These are phyloP conservation scores for Thyatira batis DNA, from an alignment of 2,888 invertebrate genomes.

Conservation along the genomic window DNA sequence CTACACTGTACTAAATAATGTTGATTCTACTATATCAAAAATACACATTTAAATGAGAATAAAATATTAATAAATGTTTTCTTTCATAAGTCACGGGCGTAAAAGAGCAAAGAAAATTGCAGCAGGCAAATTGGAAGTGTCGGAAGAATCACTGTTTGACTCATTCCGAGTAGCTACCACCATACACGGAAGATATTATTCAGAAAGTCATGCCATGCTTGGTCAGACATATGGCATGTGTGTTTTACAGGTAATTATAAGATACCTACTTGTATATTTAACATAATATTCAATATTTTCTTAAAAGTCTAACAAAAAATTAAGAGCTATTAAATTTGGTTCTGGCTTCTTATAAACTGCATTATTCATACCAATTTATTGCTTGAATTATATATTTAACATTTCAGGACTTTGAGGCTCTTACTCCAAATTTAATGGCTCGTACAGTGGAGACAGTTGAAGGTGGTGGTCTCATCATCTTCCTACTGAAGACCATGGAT, in stretches of 20 bases:
- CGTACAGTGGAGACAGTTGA: slow-evolving; percentile 99
- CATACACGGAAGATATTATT: slow-evolving; percentile 98
- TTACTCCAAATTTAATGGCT: slow-evolving; percentile 98
- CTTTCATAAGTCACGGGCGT: slow-evolving; percentile 88
- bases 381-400: slow-evolving; percentile 1
- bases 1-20: no score
- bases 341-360: no score
- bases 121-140: slow-evolving; percentile 92
- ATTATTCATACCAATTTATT: no score
- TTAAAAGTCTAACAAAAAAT: no score
- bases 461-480: slow-evolving; percentile 96
- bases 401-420: slow-evolving; percentile 95
- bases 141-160: slow-evolving; percentile 98
- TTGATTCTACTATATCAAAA: no score
- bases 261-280: slow-evolving; percentile 1
- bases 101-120: slow-evolving; percentile 97
- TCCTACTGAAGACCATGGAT: slow-evolving; percentile 91
- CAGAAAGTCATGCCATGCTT: slow-evolving; percentile 98
- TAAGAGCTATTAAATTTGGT: no score
- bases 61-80: background rate
- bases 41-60: background rate
- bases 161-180: slow-evolving; percentile 97
- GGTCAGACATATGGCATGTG: slow-evolving; percentile 99
- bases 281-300: no score
- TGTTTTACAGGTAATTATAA: slow-evolving; percentile 88